phyloP scores from a whole-genome alignment of 2,113 vertebrate genomes.

The Xenopus borealis region DNA sequence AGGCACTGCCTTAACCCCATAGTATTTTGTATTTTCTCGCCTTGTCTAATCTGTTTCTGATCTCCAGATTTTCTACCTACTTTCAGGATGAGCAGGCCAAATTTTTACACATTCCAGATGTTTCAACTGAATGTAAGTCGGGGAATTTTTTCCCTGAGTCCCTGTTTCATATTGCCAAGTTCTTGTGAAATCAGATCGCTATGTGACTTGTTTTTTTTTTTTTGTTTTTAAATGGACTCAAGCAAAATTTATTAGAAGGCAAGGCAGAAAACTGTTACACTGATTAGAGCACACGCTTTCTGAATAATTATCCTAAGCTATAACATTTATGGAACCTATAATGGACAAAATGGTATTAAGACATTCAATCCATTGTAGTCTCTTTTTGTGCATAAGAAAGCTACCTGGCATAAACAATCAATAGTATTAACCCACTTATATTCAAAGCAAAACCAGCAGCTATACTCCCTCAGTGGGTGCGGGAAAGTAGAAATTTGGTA shows the following conservation, averaged over 20 bases:
- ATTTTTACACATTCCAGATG: conserved; percentile 1
- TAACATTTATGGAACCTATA: background rate
- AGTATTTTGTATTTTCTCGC: background rate
- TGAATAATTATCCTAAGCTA: background rate
- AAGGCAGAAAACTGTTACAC: background rate
- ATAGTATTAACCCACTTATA: too few relatives aligned
- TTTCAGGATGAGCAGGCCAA: background rate
- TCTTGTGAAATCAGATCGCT: conserved; percentile 3
- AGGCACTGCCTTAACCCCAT: too few relatives aligned
- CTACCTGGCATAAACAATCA: too few relatives aligned
- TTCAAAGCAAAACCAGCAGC: too few relatives aligned
- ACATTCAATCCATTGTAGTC: too few relatives aligned
- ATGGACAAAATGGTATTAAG: too few relatives aligned
- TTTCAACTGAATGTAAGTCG: background rate
- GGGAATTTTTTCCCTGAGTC: background rate
- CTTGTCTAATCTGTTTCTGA: background rate
- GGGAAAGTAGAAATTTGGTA: too few relatives aligned
- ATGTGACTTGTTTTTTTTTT: background rate
- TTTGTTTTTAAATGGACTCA: background rate
- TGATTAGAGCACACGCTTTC: background rate
- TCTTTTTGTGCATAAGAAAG: too few relatives aligned
- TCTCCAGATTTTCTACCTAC: background rate
- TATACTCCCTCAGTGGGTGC: too few relatives aligned
- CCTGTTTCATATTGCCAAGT: conserved; percentile 1
- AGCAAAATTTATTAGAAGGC: background rate